Evolutionary conservation across 2,113 vertebrate species (phyloP), one percentile per base, ranked within the genome.

Genomic region (Callipepla californica): DNA sequence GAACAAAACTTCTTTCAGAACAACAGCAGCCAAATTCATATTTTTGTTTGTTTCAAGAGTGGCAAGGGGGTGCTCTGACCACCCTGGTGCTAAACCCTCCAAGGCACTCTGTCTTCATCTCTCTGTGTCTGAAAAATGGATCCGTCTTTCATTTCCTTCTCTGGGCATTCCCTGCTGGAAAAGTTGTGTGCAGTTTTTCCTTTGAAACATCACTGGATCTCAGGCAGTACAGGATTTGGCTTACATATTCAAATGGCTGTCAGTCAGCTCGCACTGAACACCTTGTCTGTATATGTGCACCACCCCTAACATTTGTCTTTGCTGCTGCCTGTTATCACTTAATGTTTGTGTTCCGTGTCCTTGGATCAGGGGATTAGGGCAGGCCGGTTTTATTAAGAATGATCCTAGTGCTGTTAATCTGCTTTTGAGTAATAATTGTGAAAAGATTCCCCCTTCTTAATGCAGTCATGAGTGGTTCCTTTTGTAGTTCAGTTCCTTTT

Each of bases 261-360:
- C 40, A 65, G 62, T 65, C 44, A 87, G 66, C 38, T n/a, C 0
- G 0, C 63, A 16, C 5, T 34, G 59, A 74, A 23, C 58, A 77
- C 63, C 30, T 88, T 68, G 21, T 44, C 28, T 61, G 0, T 26
- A 0, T 26, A 0, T 32, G 16, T 53, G 23, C 47, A 59, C 82
- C 32, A 34, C 8, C 11, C 32, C 14, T n/a, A 68, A 36, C 13
- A 6, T 34, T 73, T 79, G 20, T 17, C 40, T 20, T 32, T 38
- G 28, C 38, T 72, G 28, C 81, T 81, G 38, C 74, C 34, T 69
- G 80, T 11, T 80, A 15, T 26, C 59, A 20, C 51, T 79, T 75
- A 50, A 22, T 0, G 1, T 55, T 80, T 0, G 0, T 68, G 47
- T 72, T 67, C 42, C 10, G 1, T 36, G 19, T 58, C 19, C n/a